Evolutionary conservation across 2,888 invertebrate genomes (phyloP).

Genomic region (Machimus atricapillus): DNA sequence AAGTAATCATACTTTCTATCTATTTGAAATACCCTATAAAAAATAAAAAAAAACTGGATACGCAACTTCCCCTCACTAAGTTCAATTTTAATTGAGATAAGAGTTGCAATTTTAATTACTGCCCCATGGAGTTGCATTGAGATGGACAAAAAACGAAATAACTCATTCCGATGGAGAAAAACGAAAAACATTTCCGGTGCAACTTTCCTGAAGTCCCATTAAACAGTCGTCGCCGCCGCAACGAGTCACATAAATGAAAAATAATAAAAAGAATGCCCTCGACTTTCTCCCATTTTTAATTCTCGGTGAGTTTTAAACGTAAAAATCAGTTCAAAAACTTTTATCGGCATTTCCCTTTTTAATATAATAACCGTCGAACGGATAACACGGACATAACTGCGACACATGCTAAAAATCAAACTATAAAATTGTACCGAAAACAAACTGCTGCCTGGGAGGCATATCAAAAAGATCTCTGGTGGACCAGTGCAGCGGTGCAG

Average conservation of each 20-base stretch:
- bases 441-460: slow-evolving; percentile 39
- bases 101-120: not conserved
- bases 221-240: not conserved
- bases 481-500: not conserved
- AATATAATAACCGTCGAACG: not conserved
- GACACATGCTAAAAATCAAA: slow-evolving; percentile 27
- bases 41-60: not conserved
- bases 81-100: not conserved
- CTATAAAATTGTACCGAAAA: slow-evolving; percentile 17
- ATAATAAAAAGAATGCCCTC: not conserved
- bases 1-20: not conserved
- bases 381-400: slow-evolving; percentile 12
- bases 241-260: not conserved
- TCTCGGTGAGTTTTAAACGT: not conserved
- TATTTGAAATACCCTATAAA: not conserved
- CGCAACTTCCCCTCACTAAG: not conserved
- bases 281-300: not conserved
- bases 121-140: not conserved
- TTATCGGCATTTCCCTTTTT: not conserved
- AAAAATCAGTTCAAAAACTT: not conserved
- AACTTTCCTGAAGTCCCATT: not conserved
- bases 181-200: not conserved
- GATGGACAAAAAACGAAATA: not conserved
- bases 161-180: not conserved
- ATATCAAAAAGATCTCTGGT: not conserved